Percentiles rank a stretch among this genome's conserved stretches.
phyloP scores from a whole-genome alignment of 2,113 vertebrate species.

The Marmota monax region DNA sequence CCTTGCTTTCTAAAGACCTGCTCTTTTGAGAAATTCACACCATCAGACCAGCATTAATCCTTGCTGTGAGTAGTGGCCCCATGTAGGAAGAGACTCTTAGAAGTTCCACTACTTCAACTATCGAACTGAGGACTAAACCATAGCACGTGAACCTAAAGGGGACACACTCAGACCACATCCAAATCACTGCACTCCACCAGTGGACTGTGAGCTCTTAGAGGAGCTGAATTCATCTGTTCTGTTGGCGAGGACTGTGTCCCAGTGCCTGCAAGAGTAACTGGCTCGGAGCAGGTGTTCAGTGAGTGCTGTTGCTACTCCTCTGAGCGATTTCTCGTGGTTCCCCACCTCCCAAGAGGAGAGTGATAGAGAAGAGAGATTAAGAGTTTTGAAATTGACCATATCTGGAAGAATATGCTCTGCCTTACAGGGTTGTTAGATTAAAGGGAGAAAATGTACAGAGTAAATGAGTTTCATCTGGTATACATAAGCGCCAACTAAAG shows the following conservation, averaged over 20 bases:
- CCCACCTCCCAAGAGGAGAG: not conserved
- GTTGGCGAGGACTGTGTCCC: not conserved
- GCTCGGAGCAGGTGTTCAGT: not conserved
- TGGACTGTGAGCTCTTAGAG: not conserved
- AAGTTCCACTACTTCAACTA: not conserved
- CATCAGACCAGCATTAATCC: not conserved
- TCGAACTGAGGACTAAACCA: not conserved
- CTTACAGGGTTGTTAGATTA: not conserved
- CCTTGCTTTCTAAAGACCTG: not conserved
- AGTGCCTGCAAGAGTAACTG: not conserved
- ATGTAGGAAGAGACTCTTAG: not conserved
- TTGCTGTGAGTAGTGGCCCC: not conserved
- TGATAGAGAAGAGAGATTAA: not conserved
- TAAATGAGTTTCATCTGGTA: not conserved
- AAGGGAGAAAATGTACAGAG: not conserved
- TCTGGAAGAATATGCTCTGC: not conserved
- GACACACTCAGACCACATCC: not conserved
- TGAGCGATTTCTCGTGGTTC: not conserved
- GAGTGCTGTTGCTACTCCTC: not conserved
- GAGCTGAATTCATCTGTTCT: not conserved
- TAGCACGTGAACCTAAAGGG: not conserved
- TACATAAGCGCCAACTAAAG: not conserved
- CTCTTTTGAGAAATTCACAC: not conserved
- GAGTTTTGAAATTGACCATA: conserved; percentile 45
- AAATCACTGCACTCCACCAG: not conserved